Base-by-base conservation (phyloP, 2,888 invertebrate species). In the Yponomeuta sedellus region DNA sequence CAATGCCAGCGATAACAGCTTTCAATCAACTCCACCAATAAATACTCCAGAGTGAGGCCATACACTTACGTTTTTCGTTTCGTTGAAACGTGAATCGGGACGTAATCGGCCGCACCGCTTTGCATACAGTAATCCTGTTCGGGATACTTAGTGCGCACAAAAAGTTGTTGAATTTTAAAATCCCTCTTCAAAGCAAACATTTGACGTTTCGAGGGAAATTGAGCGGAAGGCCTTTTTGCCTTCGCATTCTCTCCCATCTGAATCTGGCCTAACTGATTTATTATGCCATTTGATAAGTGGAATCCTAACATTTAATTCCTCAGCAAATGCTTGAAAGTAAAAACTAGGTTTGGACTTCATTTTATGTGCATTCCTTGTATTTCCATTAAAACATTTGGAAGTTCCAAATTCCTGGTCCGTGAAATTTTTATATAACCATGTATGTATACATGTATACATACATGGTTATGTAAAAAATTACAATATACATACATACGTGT, bases 101-200 rank as follows among this genome's bases (percentile, higher is more conserved):
- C 72, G 71, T 57, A 56, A 64, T 56, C 56, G 70, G 75, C 73
- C 70, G 74, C 75, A 74, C 78, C 74, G 77, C 75, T 90, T 90
- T 87, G 87, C 90, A 90, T 90, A 86, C 79, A 75, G 77, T 82
- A 83, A 86, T 86, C 83, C 82, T 72, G 73, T 79, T 77, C 72
- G 73, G 44, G 77, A 81, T 78, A 80, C 78, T 75, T 73, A 77
- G 73, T 72, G 70, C 70, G 67, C 76, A 82, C 83, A 91, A 90
- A 90, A 90, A 90, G 77, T 80, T 75, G 83, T 83, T 91, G 88
- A 86, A 91, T 90, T 89, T 91, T 89, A 89, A 91, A 88, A 90
- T 88, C 83, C 85, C 79, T 84, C 79, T 78, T 81, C 77, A 85
- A 86, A 83, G 85, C 82, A 83, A 88, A 88, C 88, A 85, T 89